These are phyloP conservation scores for Meleagris gallopavo DNA, from an alignment of 2,113 vertebrate species.

Conservation along the genomic window DNA sequence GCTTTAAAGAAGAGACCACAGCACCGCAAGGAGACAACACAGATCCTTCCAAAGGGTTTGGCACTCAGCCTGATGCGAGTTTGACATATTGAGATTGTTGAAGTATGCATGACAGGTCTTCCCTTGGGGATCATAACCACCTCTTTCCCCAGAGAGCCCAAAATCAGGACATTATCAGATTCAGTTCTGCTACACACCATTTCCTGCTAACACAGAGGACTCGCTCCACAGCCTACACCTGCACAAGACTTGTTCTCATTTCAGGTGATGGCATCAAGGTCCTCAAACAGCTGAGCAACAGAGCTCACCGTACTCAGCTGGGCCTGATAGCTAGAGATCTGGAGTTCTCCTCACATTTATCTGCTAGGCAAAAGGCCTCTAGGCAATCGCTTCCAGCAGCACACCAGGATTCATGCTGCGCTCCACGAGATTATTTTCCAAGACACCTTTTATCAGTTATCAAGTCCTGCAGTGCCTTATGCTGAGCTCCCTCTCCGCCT, in stretches of 20 bases:
- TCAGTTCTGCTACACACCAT: not conserved
- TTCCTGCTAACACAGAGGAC: not conserved
- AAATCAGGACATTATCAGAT: not conserved
- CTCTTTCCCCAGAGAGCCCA: not conserved
- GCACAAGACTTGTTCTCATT: not conserved
- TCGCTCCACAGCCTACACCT: not conserved
- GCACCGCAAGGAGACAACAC: not conserved
- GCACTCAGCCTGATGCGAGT: not conserved
- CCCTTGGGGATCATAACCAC: not conserved
- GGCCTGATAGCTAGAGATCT: not conserved
- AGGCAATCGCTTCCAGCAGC: not conserved
- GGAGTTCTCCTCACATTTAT: not conserved
- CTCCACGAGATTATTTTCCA: not conserved
- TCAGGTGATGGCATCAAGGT: rapidly evolving
- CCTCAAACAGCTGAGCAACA: not conserved
- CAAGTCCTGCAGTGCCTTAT: not conserved
- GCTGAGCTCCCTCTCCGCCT: not conserved
- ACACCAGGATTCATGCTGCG: not conserved
- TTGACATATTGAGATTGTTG: rapidly evolving
- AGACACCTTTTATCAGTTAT: not conserved
- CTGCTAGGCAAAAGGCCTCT: not conserved
- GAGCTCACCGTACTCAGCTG: not conserved
- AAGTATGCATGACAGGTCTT: not conserved
- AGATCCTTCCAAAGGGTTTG: not conserved
- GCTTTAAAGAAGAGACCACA: not conserved